Evolutionary conservation across 2,113 vertebrate species (phyloP).

Genomic region (Scolopax mira): DNA sequence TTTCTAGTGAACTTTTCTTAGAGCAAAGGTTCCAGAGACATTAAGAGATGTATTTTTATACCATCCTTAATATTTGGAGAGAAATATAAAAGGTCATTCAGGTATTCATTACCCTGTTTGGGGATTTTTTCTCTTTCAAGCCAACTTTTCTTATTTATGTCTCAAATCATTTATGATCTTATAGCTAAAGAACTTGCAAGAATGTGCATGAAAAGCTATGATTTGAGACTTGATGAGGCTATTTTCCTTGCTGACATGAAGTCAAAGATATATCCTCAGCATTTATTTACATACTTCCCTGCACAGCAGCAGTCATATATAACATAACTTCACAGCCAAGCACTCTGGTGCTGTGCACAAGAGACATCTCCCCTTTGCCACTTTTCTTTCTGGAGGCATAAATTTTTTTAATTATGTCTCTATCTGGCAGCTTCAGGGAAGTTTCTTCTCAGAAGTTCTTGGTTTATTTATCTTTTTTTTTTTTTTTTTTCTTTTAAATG

Average conservation of each 20-base stretch:
- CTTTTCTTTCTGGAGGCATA: not conserved
- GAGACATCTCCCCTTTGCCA: not conserved
- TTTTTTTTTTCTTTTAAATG: not conserved
- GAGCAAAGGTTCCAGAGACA: not conserved
- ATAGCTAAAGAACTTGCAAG: not conserved
- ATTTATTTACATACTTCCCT: slow-evolving; percentile 30
- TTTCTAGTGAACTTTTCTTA: not conserved
- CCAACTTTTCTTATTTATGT: not conserved
- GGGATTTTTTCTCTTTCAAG: not conserved
- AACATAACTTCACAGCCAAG: not conserved
- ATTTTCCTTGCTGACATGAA: not conserved
- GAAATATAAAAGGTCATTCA: not conserved
- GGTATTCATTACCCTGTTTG: not conserved
- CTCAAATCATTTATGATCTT: not conserved
- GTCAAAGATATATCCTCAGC: not conserved
- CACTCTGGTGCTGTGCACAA: not conserved
- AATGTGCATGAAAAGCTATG: not conserved
- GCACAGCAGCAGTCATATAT: not conserved
- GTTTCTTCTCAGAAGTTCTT: not conserved
- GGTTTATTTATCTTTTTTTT: not conserved
- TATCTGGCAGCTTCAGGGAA: not conserved
- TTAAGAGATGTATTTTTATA: not conserved
- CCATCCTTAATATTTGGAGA: not conserved
- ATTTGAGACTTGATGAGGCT: not conserved
- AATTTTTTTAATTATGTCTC: not conserved